These are phyloP conservation scores for Rhegmatorhina hoffmannsi DNA, from an alignment of 2,113 vertebrate genomes.

Conservation along the genomic window DNA sequence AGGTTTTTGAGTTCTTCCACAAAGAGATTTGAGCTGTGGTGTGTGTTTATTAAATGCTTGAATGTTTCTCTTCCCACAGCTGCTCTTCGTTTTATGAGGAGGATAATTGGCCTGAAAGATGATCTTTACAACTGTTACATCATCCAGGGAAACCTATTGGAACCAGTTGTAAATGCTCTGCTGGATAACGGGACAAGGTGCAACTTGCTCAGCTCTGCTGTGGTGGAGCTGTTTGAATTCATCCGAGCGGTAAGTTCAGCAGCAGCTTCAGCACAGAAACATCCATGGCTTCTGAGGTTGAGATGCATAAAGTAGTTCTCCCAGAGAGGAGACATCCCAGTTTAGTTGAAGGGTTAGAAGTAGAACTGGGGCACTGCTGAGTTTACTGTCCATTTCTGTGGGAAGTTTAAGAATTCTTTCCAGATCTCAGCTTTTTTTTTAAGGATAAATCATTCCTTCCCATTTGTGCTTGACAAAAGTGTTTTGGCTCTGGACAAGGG, in stretches of 20 bases:
- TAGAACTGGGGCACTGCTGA: neutral
- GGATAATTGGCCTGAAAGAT: slow-evolving; percentile 95
- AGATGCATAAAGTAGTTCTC: neutral
- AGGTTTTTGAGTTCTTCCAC: neutral
- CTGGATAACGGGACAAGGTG: slow-evolving; percentile 94
- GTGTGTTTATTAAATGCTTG: neutral
- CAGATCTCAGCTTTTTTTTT: neutral
- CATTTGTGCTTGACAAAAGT: neutral
- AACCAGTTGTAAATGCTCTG: slow-evolving; percentile 94
- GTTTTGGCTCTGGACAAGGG: neutral
- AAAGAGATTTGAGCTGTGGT: neutral
- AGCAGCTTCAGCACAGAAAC: neutral
- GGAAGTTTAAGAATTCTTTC: neutral
- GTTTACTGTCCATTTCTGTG: neutral
- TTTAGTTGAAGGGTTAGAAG: neutral
- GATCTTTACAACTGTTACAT: slow-evolving; percentile 97
- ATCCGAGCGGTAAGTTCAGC: slow-evolving; percentile 87
- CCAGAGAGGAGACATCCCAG: neutral
- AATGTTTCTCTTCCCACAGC: slow-evolving; percentile 74
- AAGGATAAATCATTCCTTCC: neutral
- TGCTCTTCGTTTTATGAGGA: slow-evolving; percentile 96
- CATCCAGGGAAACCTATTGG: slow-evolving; percentile 94
- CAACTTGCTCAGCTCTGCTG: slow-evolving; percentile 93
- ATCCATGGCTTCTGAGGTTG: fast-evolving
- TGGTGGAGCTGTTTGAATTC: slow-evolving; percentile 96